A percentile compares a stretch with the other conserved stretches of the same genome.
Conservation (phyloP, 2,113 vertebrate genomes). For the Malaclemys terrapin region DNA sequence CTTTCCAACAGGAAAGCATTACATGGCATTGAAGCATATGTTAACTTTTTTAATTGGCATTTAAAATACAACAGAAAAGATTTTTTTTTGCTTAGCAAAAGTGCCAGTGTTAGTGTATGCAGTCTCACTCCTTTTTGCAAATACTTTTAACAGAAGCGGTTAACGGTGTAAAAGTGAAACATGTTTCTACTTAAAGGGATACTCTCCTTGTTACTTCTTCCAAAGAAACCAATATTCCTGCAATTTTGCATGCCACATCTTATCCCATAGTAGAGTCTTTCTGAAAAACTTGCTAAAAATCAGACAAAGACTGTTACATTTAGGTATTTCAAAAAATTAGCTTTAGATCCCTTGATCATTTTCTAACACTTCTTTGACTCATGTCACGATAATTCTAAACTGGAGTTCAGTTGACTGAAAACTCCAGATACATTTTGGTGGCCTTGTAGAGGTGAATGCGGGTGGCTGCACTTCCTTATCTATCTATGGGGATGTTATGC, state of each 20-base stretch:
- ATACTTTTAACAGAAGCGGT: conserved; percentile 12
- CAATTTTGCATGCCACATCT: background rate
- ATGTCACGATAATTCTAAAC: background rate
- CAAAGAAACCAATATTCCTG: background rate
- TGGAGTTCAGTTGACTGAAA: background rate
- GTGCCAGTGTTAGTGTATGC: background rate
- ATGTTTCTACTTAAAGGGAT: background rate
- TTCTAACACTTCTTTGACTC: background rate
- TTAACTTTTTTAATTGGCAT: background rate
- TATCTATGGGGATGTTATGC: background rate
- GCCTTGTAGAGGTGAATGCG: background rate
- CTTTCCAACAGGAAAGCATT: background rate
- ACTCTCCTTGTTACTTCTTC: background rate
- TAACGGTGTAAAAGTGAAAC: background rate
- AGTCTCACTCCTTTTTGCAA: conserved; percentile 15
- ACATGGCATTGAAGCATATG: background rate
- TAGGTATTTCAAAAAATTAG: background rate
- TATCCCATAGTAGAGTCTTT: background rate
- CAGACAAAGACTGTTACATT: background rate
- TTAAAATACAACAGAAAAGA: background rate
- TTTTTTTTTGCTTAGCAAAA: conserved; percentile 1
- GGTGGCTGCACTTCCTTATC: background rate
- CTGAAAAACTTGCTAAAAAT: background rate
- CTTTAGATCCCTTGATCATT: background rate
- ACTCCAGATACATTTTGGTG: background rate